A percentile compares a stretch with the other conserved stretches of the same genome.
phyloP scores from a whole-genome alignment of 1,140 invertebrate species.

The Melipona quadrifasciata region DNA sequence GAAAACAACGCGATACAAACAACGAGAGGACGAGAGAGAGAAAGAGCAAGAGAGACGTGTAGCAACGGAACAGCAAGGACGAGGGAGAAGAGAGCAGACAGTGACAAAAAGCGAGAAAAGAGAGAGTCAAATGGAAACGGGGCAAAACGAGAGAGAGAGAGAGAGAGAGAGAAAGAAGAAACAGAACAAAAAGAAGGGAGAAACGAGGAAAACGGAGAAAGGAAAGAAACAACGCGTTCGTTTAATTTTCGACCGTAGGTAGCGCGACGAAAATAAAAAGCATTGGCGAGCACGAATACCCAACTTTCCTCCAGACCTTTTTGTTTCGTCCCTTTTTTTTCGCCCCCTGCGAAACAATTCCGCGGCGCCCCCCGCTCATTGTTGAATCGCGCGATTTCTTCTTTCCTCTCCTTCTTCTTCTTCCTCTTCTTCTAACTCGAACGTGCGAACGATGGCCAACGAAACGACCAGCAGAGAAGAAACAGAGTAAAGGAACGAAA shows the following conservation, averaged over 20 bases:
- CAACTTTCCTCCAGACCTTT: constrained; percentile 14
- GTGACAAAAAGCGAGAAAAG: too few species aligned
- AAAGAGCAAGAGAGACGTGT: not conserved
- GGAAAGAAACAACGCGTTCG: constrained; percentile 14
- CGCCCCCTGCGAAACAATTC: constrained; percentile 34
- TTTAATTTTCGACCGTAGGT: constrained; percentile 44
- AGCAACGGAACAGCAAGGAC: not conserved
- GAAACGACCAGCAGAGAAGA: not conserved
- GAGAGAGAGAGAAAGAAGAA: too few species aligned
- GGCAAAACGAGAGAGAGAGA: not conserved
- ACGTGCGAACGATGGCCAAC: not conserved
- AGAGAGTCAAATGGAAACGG: not conserved
- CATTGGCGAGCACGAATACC: not conserved
- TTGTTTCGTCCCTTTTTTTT: constrained; percentile 21
- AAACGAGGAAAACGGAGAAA: not conserved
- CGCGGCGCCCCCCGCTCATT: constrained; percentile 19
- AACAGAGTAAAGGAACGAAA: not conserved
- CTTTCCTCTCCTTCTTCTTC: not conserved
- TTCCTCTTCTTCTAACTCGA: not conserved
- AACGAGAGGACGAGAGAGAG: not conserved
- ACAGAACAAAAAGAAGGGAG: not conserved
- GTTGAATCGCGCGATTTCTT: constrained; percentile 37
- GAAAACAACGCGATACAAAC: not conserved
- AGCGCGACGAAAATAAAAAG: constrained; percentile 18
- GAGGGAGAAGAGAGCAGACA: not conserved